Evolutionary conservation across 2,113 vertebrate species (phyloP).

Genomic region (Callorhinus ursinus): DNA sequence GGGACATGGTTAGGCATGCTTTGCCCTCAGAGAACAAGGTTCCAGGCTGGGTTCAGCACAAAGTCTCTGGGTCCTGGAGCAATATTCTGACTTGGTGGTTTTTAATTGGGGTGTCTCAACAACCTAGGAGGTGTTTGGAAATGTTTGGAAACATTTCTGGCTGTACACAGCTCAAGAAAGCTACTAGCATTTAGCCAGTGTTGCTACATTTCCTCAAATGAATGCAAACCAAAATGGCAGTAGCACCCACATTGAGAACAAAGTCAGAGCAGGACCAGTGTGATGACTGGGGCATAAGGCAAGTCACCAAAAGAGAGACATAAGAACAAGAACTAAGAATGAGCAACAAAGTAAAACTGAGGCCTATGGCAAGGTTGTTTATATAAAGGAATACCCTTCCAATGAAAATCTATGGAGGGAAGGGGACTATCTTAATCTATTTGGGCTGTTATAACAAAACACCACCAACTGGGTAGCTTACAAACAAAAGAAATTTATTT

Average conservation of each 20-base stretch:
- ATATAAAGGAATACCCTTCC: neutral
- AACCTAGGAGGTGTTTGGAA: neutral
- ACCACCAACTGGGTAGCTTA: neutral
- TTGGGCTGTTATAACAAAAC: neutral
- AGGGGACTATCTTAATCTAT: neutral
- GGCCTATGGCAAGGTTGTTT: neutral
- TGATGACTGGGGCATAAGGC: neutral
- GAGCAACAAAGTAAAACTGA: neutral
- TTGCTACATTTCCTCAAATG: conserved; percentile 9
- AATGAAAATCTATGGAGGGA: neutral
- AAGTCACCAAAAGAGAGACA: neutral
- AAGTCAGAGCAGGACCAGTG: neutral
- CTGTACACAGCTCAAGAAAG: neutral
- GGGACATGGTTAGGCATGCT: neutral
- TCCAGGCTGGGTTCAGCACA: neutral
- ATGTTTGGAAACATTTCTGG: neutral
- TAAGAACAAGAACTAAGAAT: neutral
- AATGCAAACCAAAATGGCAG: neutral
- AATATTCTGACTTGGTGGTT: neutral
- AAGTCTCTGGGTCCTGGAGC: neutral
- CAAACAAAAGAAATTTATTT: neutral
- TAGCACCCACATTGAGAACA: neutral
- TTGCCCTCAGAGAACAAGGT: neutral
- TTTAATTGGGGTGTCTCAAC: neutral
- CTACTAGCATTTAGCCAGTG: neutral